Evolutionary conservation across 2,888 invertebrate genomes (phyloP).

Genomic region (Synanthedon vespiformis): DNA sequence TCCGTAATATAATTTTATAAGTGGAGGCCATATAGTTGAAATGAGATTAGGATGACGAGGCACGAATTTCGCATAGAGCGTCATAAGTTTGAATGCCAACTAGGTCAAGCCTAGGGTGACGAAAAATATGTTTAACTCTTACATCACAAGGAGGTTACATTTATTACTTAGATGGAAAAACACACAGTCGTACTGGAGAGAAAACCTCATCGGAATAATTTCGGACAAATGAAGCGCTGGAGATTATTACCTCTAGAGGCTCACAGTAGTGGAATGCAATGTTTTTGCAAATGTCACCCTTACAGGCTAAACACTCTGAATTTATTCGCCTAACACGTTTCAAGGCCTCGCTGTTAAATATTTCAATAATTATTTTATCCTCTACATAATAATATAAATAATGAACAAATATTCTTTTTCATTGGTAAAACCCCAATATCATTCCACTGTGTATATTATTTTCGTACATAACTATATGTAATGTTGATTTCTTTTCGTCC

Average conservation of each 20-base stretch:
- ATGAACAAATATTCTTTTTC: not conserved
- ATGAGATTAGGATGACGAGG: conserved; percentile 22
- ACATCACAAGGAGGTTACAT: not conserved
- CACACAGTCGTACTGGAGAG: not conserved
- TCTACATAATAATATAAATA: not conserved
- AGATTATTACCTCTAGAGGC: conserved; percentile 24
- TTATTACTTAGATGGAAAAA: not conserved
- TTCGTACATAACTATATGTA: not conserved
- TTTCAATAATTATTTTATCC: not conserved
- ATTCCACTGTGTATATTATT: conserved; percentile 1
- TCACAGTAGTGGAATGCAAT: conserved; percentile 53
- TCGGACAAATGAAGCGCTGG: conserved; percentile 65
- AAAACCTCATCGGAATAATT: conserved; percentile 15
- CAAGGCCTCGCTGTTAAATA: conserved; percentile 23
- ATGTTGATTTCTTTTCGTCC: not conserved
- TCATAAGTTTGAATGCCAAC: conserved; percentile 34
- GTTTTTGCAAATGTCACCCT: conserved; percentile 43
- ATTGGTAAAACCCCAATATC: not conserved
- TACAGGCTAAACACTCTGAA: conserved; percentile 26
- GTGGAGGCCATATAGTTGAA: conserved; percentile 1
- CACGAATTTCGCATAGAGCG: conserved; percentile 34
- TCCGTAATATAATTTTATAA: not conserved
- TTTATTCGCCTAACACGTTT: conserved; percentile 29
- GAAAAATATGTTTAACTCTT: not conserved
- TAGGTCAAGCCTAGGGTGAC: conserved; percentile 45